Evolutionary conservation across 2,888 invertebrate genomes (phyloP).

Genomic region (Salticus scenicus): DNA sequence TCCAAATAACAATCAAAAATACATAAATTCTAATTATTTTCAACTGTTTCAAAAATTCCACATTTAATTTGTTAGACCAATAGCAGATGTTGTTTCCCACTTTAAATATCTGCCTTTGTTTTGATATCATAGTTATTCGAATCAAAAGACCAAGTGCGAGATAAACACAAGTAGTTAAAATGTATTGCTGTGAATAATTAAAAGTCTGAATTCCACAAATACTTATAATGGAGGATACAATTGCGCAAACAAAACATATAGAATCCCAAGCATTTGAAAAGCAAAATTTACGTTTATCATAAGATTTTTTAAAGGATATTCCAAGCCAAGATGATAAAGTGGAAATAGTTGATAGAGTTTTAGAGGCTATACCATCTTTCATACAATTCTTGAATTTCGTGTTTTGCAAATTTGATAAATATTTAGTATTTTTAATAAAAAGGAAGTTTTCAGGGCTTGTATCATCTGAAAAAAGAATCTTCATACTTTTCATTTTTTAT

Average conservation of each 20-base stretch:
- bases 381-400: too few relatives aligned
- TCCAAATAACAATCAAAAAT: neutral
- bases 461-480: too few relatives aligned
- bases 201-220: neutral
- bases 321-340: neutral
- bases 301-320: neutral
- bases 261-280: neutral
- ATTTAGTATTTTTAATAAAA: too few relatives aligned
- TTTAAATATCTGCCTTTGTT: neutral
- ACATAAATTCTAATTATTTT: neutral
- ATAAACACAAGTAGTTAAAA: slow-evolving; percentile 26
- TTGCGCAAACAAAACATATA: neutral
- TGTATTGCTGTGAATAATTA: neutral
- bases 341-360: neutral
- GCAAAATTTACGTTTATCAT: neutral
- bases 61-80: neutral
- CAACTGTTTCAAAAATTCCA: neutral
- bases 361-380: neutral
- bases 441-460: too few relatives aligned
- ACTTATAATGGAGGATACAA: neutral
- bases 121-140: neutral
- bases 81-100: neutral
- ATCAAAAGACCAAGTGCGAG: slow-evolving; percentile 18
- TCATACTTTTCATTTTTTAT: too few relatives aligned
- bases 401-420: too few relatives aligned